phyloP scores from a whole-genome alignment of 2,797 vertebrate genomes.

The Pseudomugil tenellus region DNA sequence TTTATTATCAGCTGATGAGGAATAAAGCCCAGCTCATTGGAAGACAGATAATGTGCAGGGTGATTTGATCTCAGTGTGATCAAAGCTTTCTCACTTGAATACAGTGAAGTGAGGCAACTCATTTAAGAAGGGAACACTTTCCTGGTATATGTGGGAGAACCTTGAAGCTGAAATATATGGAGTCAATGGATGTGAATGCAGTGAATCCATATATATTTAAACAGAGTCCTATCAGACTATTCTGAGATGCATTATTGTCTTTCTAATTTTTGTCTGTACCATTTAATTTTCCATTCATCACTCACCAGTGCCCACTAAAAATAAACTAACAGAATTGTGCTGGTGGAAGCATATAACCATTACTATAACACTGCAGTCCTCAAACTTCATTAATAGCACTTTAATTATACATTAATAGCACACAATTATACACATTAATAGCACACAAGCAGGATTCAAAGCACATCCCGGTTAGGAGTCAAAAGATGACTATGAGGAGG shows the following conservation, averaged over 20 bases:
- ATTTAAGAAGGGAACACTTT: slow-evolving; percentile 3
- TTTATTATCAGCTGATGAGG: slow-evolving; percentile 44
- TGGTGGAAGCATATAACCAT: slow-evolving; percentile 5
- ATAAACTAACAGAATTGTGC: not conserved
- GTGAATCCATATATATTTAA: not conserved
- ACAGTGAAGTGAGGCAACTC: slow-evolving; percentile 6
- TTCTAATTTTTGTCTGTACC: not conserved
- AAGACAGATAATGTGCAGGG: slow-evolving; percentile 30
- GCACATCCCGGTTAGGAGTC: too few species aligned
- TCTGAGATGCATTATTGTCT: not conserved
- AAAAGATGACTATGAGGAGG: too few species aligned
- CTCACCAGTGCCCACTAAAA: not conserved
- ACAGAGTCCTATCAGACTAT: not conserved
- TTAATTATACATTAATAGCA: too few species aligned
- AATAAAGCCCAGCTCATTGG: slow-evolving; percentile 27
- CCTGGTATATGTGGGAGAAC: not conserved
- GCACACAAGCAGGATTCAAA: too few species aligned
- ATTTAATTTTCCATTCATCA: not conserved
- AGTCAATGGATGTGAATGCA: not conserved
- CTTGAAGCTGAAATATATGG: not conserved
- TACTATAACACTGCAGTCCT: slow-evolving; percentile 9
- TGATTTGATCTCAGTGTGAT: slow-evolving; percentile 38
- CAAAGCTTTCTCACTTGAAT: slow-evolving; percentile 1
- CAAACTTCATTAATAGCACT: not conserved
- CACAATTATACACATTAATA: too few species aligned